phyloP scores from a whole-genome alignment of 2,113 vertebrate species.

The Cynopterus brachyotis region DNA sequence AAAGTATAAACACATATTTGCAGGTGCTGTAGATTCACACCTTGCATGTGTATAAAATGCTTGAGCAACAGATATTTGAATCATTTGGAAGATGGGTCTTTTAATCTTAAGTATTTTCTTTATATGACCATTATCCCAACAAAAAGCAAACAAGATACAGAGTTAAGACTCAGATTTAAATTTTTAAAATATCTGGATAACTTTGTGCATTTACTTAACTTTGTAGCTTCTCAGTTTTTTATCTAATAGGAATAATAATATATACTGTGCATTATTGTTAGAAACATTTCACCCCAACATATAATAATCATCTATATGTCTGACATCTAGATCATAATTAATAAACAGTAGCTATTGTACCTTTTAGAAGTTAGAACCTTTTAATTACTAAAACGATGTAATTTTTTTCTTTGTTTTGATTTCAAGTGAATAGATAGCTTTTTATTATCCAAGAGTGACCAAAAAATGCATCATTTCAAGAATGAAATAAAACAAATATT shows the following conservation, averaged over 20 bases:
- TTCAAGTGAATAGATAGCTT: neutral
- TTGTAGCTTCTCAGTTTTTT: neutral
- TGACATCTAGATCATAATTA: neutral
- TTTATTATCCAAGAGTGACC: neutral
- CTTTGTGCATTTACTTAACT: neutral
- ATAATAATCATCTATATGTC: no score
- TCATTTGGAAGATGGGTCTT: neutral
- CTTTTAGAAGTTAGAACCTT: neutral
- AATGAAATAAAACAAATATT: neutral
- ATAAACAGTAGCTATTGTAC: neutral
- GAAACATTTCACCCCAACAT: neutral
- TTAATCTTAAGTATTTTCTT: neutral
- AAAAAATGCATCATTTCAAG: neutral
- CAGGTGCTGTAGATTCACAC: neutral
- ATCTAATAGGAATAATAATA: neutral
- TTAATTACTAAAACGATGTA: neutral
- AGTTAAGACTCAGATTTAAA: neutral
- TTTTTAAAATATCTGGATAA: neutral
- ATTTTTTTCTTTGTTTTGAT: neutral
- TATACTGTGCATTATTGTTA: neutral
- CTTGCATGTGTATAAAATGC: neutral
- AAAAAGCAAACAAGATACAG: neutral
- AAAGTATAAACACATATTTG: no score
- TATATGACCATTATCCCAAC: neutral
- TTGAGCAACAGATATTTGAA: neutral